A percentile compares a stretch with the other conserved stretches of the same genome.
phyloP scores from a whole-genome alignment of 37 sponge, comb jelly and placozoan genomes.

The Axinella damicornis region DNA sequence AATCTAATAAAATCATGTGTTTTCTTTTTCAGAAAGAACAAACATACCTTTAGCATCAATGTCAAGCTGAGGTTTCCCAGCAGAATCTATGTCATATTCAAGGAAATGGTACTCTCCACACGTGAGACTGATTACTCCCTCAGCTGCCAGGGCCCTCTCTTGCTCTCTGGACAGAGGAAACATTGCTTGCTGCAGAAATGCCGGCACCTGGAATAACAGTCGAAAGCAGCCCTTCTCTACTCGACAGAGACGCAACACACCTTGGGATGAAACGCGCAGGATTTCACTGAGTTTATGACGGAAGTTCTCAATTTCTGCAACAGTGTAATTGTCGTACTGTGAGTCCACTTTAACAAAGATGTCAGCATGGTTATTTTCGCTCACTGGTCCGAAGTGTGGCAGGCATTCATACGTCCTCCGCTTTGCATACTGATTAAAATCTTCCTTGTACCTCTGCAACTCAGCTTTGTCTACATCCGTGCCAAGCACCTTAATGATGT shows the following conservation, averaged over 20 bases:
- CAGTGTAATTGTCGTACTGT: neutral
- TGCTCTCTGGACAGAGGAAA: too few species aligned
- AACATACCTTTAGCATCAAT: too few species aligned
- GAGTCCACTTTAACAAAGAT: neutral
- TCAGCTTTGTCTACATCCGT: neutral
- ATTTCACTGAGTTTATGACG: neutral
- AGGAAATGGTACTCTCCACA: too few species aligned
- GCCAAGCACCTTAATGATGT: neutral
- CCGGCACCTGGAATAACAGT: neutral
- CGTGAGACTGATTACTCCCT: too few species aligned
- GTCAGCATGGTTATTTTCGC: too few species aligned
- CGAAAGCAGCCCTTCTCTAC: constrained; percentile 23
- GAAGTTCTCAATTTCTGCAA: neutral
- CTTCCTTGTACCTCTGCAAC: neutral
- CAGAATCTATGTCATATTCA: too few species aligned
- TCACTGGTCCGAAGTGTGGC: neutral
- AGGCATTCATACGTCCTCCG: neutral
- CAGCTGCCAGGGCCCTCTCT: too few species aligned
- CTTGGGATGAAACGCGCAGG: neutral
- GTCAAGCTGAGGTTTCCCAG: too few species aligned
- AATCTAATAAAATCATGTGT: too few species aligned
- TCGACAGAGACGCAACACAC: constrained; percentile 6
- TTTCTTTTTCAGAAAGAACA: too few species aligned
- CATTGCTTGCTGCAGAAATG: neutral
- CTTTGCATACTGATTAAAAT: neutral